Evolutionary conservation across 2,888 invertebrate species (phyloP), one percentile per base, ranked within the genome.

Genomic region (Parnassius smintheus): DNA sequence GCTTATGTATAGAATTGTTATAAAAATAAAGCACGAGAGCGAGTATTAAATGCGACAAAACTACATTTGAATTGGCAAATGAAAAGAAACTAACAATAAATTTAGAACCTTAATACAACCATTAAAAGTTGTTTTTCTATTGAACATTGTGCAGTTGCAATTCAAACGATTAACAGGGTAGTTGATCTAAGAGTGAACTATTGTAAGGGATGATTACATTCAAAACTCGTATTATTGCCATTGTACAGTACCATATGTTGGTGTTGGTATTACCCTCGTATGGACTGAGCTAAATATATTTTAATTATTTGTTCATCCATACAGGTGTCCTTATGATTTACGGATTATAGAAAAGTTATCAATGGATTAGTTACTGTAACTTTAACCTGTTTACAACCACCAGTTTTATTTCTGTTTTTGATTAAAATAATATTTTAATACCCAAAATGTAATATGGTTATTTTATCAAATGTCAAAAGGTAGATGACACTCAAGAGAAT

Each of bases 151-250:
- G 56, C 67, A 72, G 81, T 82, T 81, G 72, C 78, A 74, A 78
- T 79, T 81, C 77, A 74, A 76, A 78, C 85, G 82, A 86, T 88
- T 88, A 88, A 86, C 86, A 85, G 88, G 88, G 86, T 85, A 86
- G 85, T 81, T 82, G 86, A 86, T 88, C 83, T 80, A 82, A 81
- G 81, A 81, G 78, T 76, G 74, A 74, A 80, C 82, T 80, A 85
- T 85, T 85, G 83, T 80, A 78, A 76, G 83, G 82, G 82, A 88
- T 86, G 88, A 88, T 88, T 86, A 84, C 81, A 79, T 78, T 75
- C 73, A 69, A 69, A 80, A 78, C 75, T 77, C 76, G 63, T 56
- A 59, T 62, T 55, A 58, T 50, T 46, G 51, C 55, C 18, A 63
- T 63, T 63, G 59, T 63, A 18, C 68, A 70, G 73, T 76, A 86